Evolutionary conservation across 2,888 invertebrate species (phyloP), one percentile per base, ranked within the genome.

Genomic region (Muscina levida): DNA sequence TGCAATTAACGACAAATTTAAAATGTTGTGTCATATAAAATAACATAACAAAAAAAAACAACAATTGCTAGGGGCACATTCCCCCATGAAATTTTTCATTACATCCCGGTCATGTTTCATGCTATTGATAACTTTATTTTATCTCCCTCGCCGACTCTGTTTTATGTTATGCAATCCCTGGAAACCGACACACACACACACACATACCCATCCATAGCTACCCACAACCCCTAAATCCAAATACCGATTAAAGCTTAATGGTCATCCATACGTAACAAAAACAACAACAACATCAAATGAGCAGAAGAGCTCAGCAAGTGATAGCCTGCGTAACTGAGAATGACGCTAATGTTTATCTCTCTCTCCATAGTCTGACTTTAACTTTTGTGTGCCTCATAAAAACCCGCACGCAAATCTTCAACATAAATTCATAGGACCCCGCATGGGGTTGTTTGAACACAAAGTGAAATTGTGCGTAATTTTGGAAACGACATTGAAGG

Each of bases 221-320:
- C n/a, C n/a, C n/a, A n/a, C n/a, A n/a, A n/a, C n/a, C n/a, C n/a
- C n/a, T n/a, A 37, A 53, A 48, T 48, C 46, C 24, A 59, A 37
- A 71, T 10, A 51, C 17, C 51, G 42, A 80, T 77, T 74, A 48
- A 77, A 62, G 71, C 53, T 74, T 77, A 72, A 81, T 67, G 71
- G 73, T 57, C 71, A 72, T 71, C 51, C 70, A 59, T 10, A 19
- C 15, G 42, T 11, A 42, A 42, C n/a, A n/a, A n/a, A n/a, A n/a
- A n/a, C n/a, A n/a, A n/a, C n/a, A n/a, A n/a, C n/a, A n/a, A n/a
- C n/a, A 19, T 37, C 0, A 42, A 37, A 8, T 22, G 24, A 62
- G 46, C 44, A 53, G 42, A 24, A 68, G 70, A 71, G 70, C 73
- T 74, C 59, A 59, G 62, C 62, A 39, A 68, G 57, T 22, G 44